Base-by-base conservation (phyloP, 2,113 vertebrate species). In the Plectropomus leopardus region DNA sequence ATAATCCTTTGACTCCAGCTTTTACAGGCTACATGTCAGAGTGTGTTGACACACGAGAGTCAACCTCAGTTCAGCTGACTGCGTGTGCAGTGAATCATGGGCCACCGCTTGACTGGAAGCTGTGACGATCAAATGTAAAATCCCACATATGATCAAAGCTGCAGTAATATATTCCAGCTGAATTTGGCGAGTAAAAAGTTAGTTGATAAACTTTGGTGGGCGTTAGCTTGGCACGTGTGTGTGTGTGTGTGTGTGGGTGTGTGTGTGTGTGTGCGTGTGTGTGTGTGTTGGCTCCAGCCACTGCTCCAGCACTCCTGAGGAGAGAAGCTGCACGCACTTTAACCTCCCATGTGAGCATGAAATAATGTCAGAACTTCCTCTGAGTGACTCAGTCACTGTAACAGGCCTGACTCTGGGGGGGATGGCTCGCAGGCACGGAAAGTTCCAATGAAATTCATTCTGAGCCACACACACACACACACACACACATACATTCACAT, bases 341-440 rank as follows among this genome's bases (percentile, higher is more conserved):
- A 55, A 55, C 53, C 53, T 71, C 68, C 40, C 26, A 32, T 58
- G 67, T 55, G 21, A 40, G 53, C 24, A 71, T 71, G 68, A 71
- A 71, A 71, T 70, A 55, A 70, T 58, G 53, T 71, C 6, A 24
- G 17, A 53, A 69, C n/a, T 21, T 69, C 59, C 34, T 15, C n/a
- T 1, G 34, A 61, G 59, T 42, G 7, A 55, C 67, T 54, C 60
- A 63, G 48, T 11, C 32, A 26, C 48, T 53, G 14, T 21, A 42
- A 55, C 36, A 55, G 34, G 24, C 16, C 34, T 28, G 36, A 55
- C 51, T 7, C 24, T 19, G 7, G 1, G 34, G 66, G n/a, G 26
- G 10, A 24, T 42, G 34, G 9, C n/a, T 40, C 21, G 5, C 32
- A 60, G 66, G 30, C 36, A 11, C 15, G 23, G n/a, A 54, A 40